Conservation (phyloP, 1,140 invertebrate genomes). For the Hestina assimilis region DNA sequence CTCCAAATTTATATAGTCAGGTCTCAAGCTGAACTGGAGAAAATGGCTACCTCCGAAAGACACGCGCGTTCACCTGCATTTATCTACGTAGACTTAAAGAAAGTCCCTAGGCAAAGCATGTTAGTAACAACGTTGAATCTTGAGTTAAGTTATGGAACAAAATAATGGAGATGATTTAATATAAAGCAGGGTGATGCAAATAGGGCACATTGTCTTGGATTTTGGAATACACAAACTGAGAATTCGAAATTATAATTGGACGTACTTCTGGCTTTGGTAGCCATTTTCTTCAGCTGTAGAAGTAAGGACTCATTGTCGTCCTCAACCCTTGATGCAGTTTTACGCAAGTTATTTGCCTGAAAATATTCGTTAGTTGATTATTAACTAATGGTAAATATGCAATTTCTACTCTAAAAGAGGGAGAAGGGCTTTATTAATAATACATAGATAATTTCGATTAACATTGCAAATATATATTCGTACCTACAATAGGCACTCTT, state of each 20-base stretch:
- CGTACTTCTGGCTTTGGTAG: conserved; percentile 89
- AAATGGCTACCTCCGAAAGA: conserved; percentile 78
- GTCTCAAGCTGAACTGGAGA: conserved; percentile 71
- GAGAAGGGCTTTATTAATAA: conserved; percentile 13
- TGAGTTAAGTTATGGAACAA: conserved; percentile 29
- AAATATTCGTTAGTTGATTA: conserved; percentile 76
- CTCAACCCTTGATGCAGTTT: conserved; percentile 92
- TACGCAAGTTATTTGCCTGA: conserved; percentile 89
- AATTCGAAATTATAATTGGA: conserved; percentile 62
- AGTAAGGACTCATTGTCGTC: conserved; percentile 96
- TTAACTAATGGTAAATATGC: conserved; percentile 27
- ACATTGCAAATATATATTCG: conserved; percentile 42
- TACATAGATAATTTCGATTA: conserved; percentile 16
- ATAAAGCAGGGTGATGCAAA: conserved; percentile 32
- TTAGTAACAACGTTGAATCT: conserved; percentile 34
- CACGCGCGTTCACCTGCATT: conserved; percentile 39
- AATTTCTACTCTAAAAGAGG: conserved; percentile 21
- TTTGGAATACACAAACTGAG: conserved; percentile 51
- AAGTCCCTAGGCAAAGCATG: conserved; percentile 29
- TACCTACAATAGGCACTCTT: conserved; percentile 74
- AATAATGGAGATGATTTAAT: conserved; percentile 34
- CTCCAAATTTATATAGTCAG: conserved; percentile 27
- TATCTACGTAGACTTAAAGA: conserved; percentile 24
- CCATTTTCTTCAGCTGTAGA: conserved; percentile 96
- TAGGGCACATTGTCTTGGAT: conserved; percentile 27